Conservation (phyloP, 1,140 invertebrate species). For the Sitobion miscanthi region DNA sequence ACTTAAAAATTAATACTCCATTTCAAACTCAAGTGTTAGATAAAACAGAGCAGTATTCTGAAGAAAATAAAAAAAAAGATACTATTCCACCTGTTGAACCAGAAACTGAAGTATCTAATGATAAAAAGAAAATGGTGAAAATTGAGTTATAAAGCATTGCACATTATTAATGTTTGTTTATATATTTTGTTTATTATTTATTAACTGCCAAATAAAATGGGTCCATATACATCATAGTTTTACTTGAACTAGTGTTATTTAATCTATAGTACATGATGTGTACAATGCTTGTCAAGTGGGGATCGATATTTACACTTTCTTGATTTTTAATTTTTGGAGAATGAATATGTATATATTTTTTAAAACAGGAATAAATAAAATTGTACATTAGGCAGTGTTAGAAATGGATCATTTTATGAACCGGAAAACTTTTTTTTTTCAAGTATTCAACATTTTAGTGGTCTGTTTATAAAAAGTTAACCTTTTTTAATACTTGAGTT, state of each 20-base stretch:
- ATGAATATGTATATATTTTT: no score
- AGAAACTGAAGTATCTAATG: background rate
- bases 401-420: no score
- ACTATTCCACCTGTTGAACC: background rate
- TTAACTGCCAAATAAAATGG: slow-evolving; percentile 12
- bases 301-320: no score
- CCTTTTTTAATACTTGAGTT: no score
- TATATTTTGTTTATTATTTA: slow-evolving; percentile 36
- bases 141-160: slow-evolving; percentile 15
- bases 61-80: background rate
- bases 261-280: no score
- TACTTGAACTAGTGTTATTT: background rate
- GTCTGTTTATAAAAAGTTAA: no score
- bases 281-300: no score
- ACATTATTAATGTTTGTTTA: background rate
- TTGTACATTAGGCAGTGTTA: no score
- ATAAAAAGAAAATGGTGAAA: background rate
- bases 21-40: background rate
- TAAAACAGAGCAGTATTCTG: background rate
- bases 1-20: background rate
- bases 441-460: no score
- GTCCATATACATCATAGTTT: background rate
- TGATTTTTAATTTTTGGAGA: no score
- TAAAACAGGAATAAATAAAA: no score
- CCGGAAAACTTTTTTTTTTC: no score